A percentile compares a stretch with the other conserved stretches of the same genome.
Conservation (phyloP, 2,888 invertebrate genomes). For the Metalampra italica region DNA sequence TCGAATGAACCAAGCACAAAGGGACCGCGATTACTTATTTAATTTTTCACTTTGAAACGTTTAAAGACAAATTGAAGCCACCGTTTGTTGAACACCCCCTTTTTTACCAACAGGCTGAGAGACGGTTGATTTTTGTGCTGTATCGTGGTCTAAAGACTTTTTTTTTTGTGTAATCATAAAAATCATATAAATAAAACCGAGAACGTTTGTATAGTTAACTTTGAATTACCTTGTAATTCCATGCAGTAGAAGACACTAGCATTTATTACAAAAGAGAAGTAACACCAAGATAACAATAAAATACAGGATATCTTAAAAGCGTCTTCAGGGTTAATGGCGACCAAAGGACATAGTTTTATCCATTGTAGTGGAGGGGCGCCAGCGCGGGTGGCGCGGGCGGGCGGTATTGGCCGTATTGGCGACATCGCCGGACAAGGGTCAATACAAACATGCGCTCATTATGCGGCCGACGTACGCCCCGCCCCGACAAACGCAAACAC, state of each 20-base stretch:
- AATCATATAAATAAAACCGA: no score
- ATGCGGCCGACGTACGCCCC: constrained; percentile 35
- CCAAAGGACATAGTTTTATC: constrained; percentile 14
- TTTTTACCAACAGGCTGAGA: no score
- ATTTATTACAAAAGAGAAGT: no score
- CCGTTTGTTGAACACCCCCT: no score
- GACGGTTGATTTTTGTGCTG: no score
- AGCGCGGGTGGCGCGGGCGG: neutral
- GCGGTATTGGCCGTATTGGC: constrained; percentile 21
- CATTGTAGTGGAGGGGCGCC: constrained; percentile 20
- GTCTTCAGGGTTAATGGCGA: constrained; percentile 1
- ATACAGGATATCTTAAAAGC: no score
- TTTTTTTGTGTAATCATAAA: no score
- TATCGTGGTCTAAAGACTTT: no score
- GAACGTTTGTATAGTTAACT: no score
- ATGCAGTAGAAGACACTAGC: no score
- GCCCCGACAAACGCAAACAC: constrained; percentile 24
- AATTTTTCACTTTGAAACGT: constrained; percentile 6
- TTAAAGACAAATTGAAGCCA: neutral
- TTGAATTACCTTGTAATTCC: no score
- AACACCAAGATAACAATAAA: no score
- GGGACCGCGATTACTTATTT: neutral
- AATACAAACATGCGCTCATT: constrained; percentile 47
- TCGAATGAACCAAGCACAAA: constrained; percentile 1
- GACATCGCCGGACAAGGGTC: constrained; percentile 30